These are phyloP conservation scores for Heliconius melpomene DNA, from an alignment of 1,140 invertebrate species.

Conservation along the genomic window DNA sequence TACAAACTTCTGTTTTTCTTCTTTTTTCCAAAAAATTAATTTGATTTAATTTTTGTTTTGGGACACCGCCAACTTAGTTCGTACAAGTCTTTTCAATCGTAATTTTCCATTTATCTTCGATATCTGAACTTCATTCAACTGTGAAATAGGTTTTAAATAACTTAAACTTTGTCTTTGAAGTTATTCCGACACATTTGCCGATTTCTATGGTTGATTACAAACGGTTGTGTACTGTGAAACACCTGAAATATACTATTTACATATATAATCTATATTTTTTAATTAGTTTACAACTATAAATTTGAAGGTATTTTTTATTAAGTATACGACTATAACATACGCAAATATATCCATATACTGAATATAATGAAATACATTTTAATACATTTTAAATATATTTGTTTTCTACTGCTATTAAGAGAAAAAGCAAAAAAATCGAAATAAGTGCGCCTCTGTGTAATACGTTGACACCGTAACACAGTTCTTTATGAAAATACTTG, in stretches of 20 bases:
- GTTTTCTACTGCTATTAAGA: background rate
- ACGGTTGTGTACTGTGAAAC: background rate
- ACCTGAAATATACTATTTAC: background rate
- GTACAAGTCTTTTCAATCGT: background rate
- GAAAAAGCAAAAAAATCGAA: conserved; percentile 1
- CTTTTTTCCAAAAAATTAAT: too few relatives aligned
- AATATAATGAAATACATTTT: background rate
- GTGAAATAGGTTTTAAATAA: conserved; percentile 7
- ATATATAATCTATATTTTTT: background rate
- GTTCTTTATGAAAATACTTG: background rate
- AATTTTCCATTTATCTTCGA: conserved; percentile 9
- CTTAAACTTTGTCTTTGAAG: conserved; percentile 11
- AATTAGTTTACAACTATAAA: background rate
- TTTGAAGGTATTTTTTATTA: too few relatives aligned
- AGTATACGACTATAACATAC: too few relatives aligned
- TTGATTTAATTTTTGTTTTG: background rate
- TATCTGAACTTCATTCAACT: conserved; percentile 7
- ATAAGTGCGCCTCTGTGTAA: background rate
- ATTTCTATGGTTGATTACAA: background rate
- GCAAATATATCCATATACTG: background rate
- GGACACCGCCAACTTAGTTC: background rate
- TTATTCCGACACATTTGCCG: background rate
- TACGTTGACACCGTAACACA: background rate
- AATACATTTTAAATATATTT: background rate
- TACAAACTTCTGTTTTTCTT: too few relatives aligned